Percentiles rank a stretch among this genome's conserved stretches.
These are phyloP conservation scores for Harpagus bidentatus DNA, from an alignment of 2,113 vertebrate species.

Conservation along the genomic window DNA sequence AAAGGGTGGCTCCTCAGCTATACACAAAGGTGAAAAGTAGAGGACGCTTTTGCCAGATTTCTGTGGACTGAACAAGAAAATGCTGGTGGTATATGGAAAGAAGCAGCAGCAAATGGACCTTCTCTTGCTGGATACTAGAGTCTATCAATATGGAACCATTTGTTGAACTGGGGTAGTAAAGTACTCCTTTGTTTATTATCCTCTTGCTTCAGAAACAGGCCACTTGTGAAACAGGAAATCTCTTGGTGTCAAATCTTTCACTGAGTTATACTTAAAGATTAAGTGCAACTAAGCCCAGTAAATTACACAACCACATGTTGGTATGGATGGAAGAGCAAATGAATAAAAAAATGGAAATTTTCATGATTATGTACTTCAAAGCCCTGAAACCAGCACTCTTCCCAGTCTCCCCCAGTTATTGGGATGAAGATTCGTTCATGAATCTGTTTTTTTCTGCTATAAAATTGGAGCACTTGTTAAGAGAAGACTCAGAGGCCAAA, in stretches of 20 bases:
- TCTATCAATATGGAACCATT: neutral
- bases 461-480: neutral
- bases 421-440: neutral
- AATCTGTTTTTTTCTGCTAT: neutral
- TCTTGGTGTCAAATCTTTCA: neutral
- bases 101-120: neutral
- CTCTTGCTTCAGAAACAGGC: neutral
- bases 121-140: neutral
- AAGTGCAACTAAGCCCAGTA: neutral
- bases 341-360: neutral
- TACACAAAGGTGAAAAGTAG: neutral
- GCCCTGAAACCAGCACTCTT: neutral
- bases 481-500: neutral
- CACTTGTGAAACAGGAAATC: constrained; percentile 16
- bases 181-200: neutral
- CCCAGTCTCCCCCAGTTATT: neutral
- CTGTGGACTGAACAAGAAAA: neutral
- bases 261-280: neutral
- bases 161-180: neutral
- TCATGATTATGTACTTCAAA: neutral
- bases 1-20: neutral
- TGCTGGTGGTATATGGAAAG: neutral
- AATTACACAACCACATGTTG: neutral
- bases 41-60: neutral
- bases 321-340: neutral